Evolutionary conservation across 2,113 vertebrate species (phyloP).

Genomic region (Fulica atra): DNA sequence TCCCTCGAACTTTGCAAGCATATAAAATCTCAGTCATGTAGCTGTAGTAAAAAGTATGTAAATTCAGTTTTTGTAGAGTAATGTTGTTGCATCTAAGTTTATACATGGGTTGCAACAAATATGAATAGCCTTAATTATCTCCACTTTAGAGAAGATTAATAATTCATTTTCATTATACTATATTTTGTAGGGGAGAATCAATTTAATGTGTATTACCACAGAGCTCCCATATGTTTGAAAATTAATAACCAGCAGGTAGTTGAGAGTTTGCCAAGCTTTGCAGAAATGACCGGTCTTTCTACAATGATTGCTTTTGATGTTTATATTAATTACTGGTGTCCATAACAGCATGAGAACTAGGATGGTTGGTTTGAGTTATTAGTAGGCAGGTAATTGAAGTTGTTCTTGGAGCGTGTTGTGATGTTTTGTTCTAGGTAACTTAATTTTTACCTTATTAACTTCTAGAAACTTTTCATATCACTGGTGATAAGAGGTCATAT

Average conservation of each 20-base stretch:
- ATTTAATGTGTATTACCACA: conserved; percentile 89
- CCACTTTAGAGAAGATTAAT: conserved; percentile 68
- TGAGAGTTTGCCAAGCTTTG: conserved; percentile 93
- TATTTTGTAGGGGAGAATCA: conserved; percentile 84
- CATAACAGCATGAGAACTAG: conserved; percentile 82
- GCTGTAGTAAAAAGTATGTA: neutral
- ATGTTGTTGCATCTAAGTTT: conserved; percentile 5
- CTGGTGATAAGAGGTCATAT: neutral
- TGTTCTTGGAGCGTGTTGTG: conserved; percentile 41
- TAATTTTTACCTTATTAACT: conserved; percentile 5
- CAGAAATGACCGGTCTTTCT: conserved; percentile 95
- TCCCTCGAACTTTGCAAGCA: neutral
- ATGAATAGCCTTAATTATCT: conserved; percentile 66
- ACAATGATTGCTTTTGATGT: conserved; percentile 95
- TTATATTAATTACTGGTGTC: conserved; percentile 94
- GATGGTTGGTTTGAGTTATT: conserved; percentile 76
- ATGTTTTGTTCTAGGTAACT: conserved; percentile 32
- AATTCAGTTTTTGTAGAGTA: conserved; percentile 11
- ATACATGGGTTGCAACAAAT: conserved; percentile 47
- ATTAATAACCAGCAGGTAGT: conserved; percentile 99
- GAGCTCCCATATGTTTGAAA: conserved; percentile 98
- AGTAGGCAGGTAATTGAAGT: conserved; percentile 72
- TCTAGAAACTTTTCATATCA: neutral
- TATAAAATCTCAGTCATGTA: neutral
- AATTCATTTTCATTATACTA: conserved; percentile 80